phyloP scores from a whole-genome alignment of 2,888 invertebrate genomes.

The Pantelozetes paolii region DNA sequence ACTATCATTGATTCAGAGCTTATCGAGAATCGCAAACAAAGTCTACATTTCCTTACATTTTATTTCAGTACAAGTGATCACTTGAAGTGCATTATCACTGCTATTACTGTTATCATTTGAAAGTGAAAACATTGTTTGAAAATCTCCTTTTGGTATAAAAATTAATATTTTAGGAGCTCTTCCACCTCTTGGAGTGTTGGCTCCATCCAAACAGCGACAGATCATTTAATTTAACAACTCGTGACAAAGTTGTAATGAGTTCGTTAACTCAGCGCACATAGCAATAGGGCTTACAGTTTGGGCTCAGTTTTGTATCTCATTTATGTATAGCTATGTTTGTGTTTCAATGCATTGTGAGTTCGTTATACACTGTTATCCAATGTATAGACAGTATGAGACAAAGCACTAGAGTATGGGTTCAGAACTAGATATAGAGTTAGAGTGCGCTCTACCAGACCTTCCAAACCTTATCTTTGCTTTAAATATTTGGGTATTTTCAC shows the following conservation, averaged over 20 bases:
- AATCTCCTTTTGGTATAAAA: neutral
- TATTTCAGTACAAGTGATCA: neutral
- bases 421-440: too few species aligned
- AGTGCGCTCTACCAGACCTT: neutral
- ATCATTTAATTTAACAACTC: constrained; percentile 29
- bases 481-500: neutral
- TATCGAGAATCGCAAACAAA: constrained; percentile 11
- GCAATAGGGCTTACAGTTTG: neutral
- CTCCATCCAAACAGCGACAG: constrained; percentile 4
- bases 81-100: constrained; percentile 28
- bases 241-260: constrained; percentile 32
- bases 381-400: too few species aligned
- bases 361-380: too few species aligned
- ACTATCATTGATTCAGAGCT: neutral
- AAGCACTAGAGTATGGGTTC: too few species aligned
- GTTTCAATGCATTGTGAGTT: too few species aligned
- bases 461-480: neutral
- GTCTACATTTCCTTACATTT: neutral
- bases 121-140: neutral
- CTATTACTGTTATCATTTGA: neutral
- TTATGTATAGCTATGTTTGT: too few species aligned
- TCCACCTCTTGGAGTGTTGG: neutral
- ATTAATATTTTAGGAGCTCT: neutral
- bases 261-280: constrained; percentile 21
- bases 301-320: neutral